Evolutionary conservation across 2,113 vertebrate species (phyloP).

Genomic region (Ammodytes dubius): DNA sequence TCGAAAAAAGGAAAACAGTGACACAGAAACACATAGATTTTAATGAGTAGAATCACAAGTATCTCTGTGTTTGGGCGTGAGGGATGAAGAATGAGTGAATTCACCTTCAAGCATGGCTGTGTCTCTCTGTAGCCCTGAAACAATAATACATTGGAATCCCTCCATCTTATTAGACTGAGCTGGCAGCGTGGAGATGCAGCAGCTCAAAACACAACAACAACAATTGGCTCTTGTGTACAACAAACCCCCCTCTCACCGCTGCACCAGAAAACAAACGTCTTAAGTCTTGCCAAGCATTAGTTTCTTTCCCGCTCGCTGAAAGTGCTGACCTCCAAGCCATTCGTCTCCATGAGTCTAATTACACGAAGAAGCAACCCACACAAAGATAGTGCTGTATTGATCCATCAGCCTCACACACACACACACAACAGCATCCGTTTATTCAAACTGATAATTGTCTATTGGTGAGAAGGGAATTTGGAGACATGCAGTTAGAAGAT

Average conservation of each 20-base stretch:
- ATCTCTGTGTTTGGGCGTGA: slow-evolving; percentile 7
- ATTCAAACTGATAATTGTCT: slow-evolving; percentile 34
- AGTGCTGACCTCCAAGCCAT: slow-evolving; percentile 55
- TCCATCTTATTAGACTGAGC: slow-evolving; percentile 13
- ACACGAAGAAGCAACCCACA: slow-evolving; percentile 33
- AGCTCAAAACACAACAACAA: not conserved
- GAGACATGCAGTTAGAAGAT: not conserved
- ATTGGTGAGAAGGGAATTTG: not conserved
- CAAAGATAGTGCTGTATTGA: slow-evolving; percentile 48
- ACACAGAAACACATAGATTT: no score
- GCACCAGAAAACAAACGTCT: slow-evolving; percentile 29
- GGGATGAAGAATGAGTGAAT: not conserved
- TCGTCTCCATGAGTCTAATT: slow-evolving; percentile 59
- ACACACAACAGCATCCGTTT: slow-evolving; percentile 9
- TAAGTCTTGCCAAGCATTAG: slow-evolving; percentile 19
- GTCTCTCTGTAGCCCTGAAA: not conserved
- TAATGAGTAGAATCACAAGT: no score
- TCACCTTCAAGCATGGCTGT: slow-evolving; percentile 14
- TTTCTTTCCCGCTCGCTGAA: slow-evolving; percentile 24
- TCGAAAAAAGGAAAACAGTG: no score
- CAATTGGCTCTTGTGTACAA: not conserved
- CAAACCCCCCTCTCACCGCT: slow-evolving; percentile 6
- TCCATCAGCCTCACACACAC: slow-evolving; percentile 31
- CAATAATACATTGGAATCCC: slow-evolving; percentile 17
- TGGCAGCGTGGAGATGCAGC: slow-evolving; percentile 6